A percentile compares a stretch with the other conserved stretches of the same genome.
Evolutionary conservation across 2,888 invertebrate species (phyloP).

Genomic region (Polyommatus icarus): DNA sequence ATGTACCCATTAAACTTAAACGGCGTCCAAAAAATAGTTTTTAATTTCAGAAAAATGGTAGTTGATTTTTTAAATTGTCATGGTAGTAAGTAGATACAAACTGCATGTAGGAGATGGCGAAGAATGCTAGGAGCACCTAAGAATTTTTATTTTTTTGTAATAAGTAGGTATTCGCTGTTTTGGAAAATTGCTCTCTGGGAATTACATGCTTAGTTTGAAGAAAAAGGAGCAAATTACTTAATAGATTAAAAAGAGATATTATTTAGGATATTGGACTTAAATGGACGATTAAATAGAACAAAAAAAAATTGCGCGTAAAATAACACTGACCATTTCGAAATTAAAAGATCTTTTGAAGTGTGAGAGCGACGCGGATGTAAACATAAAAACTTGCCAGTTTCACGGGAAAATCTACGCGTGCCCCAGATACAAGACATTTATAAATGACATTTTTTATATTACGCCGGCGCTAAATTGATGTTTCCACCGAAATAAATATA

Average conservation of each 20-base stretch:
- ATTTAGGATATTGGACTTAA: too few species aligned
- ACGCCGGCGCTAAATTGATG: constrained; percentile 31
- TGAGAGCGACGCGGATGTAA: neutral
- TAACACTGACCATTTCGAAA: neutral
- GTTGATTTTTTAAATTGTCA: neutral
- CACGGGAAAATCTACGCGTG: constrained; percentile 31
- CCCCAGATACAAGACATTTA: constrained; percentile 43
- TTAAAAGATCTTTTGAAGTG: neutral
- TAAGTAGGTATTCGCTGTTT: too few species aligned
- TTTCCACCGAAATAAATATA: neutral
- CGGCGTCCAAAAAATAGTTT: neutral
- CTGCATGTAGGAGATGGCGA: too few species aligned
- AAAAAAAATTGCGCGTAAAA: neutral
- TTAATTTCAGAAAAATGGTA: neutral
- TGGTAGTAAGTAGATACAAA: too few species aligned
- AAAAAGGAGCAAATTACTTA: too few species aligned
- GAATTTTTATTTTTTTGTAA: too few species aligned
- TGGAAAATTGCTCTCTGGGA: too few species aligned
- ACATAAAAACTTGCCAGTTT: constrained; percentile 7
- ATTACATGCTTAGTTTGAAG: too few species aligned
- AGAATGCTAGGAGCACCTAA: too few species aligned
- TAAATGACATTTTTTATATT: constrained; percentile 42
- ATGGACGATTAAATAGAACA: neutral
- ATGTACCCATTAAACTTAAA: constrained; percentile 5
- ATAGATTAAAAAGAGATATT: too few species aligned